Evolutionary conservation across 2,888 invertebrate species (phyloP).

Genomic region (Cecidostiba fungosa): DNA sequence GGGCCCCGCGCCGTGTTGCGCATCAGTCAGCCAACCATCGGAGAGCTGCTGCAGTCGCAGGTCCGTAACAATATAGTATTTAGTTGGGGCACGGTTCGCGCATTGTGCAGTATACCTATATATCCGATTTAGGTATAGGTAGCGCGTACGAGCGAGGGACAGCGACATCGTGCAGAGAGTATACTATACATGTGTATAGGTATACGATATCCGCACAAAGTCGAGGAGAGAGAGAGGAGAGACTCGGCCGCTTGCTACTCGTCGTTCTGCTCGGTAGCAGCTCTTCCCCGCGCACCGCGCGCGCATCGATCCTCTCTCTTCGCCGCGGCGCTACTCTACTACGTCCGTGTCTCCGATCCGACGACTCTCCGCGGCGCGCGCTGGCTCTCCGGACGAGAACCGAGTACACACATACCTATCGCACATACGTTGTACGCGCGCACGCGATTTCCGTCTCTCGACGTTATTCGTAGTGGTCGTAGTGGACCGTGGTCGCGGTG

Average conservation of each 20-base stretch:
- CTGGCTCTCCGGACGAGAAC: conserved; percentile 36
- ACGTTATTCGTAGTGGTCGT: neutral
- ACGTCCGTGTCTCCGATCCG: conserved; percentile 3
- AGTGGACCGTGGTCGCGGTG: neutral
- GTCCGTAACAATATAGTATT: no score
- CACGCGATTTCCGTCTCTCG: conserved; percentile 23
- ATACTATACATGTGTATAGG: neutral
- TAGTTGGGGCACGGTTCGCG: no score
- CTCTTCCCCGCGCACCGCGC: conserved; percentile 11
- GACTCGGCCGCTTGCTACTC: neutral
- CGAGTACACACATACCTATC: neutral
- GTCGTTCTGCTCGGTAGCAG: conserved; percentile 1
- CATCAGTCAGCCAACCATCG: no score
- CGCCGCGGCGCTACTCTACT: neutral
- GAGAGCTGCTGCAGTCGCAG: no score
- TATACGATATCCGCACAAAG: neutral
- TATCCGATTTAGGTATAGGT: neutral
- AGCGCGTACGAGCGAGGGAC: neutral
- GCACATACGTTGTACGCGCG: neutral
- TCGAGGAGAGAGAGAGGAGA: neutral
- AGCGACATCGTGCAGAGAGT: no score
- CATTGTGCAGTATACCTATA: neutral
- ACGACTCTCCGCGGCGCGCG: conserved; percentile 2
- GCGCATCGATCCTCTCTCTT: conserved; percentile 51
- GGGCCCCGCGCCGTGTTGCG: no score